Evolutionary conservation across 2,888 invertebrate species (phyloP).

Genomic region (Cephalotes varians): DNA sequence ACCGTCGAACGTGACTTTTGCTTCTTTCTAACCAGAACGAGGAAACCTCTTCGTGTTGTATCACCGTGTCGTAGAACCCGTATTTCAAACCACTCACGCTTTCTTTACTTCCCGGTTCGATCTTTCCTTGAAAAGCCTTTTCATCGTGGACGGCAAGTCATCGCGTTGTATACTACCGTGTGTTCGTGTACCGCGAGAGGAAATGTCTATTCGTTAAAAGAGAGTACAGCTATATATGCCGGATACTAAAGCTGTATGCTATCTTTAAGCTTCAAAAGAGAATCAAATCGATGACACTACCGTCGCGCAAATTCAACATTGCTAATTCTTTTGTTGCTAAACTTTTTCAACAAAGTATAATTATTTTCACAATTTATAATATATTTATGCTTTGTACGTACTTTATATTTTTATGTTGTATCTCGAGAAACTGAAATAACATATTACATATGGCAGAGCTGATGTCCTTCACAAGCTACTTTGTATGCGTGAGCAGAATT

Average conservation of each 20-base stretch:
- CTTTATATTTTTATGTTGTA: neutral
- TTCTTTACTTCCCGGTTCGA: slow-evolving; percentile 50
- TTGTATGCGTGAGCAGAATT: neutral
- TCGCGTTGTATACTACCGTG: slow-evolving; percentile 44
- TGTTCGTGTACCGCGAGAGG: slow-evolving; percentile 35
- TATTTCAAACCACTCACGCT: slow-evolving; percentile 55
- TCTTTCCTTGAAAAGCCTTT: slow-evolving; percentile 26
- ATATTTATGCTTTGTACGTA: neutral
- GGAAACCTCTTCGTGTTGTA: slow-evolving; percentile 49
- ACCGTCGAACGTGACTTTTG: slow-evolving; percentile 75
- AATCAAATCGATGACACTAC: slow-evolving; percentile 1
- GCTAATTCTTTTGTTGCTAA: neutral
- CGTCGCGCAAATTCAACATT: neutral
- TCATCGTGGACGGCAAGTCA: slow-evolving; percentile 31
- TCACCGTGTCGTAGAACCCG: slow-evolving; percentile 61
- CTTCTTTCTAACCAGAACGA: slow-evolving; percentile 51
- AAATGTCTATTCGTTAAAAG: slow-evolving; percentile 47
- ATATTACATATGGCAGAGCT: neutral
- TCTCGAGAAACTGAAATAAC: slow-evolving; percentile 1
- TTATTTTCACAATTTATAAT: slow-evolving; percentile 9
- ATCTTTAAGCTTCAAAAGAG: neutral
- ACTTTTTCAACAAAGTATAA: neutral
- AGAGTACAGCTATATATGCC: neutral
- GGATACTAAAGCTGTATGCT: neutral
- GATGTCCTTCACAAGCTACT: neutral